These are phyloP conservation scores for Scophthalmus maximus DNA, from an alignment of 2,113 vertebrate genomes.

Conservation along the genomic window DNA sequence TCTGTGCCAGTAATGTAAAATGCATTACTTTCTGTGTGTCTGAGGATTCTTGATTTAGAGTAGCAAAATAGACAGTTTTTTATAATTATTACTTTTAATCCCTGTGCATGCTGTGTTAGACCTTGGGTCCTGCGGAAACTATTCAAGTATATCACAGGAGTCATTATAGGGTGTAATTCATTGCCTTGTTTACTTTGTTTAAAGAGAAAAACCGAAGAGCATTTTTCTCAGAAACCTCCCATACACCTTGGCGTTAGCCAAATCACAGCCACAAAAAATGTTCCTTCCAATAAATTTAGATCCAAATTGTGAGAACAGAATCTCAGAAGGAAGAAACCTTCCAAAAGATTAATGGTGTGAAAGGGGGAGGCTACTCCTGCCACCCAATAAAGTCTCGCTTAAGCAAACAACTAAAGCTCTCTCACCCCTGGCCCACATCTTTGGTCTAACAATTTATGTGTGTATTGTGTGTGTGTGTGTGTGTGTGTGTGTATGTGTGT, in stretches of 20 bases:
- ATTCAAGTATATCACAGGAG: conserved; percentile 40
- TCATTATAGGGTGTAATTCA: conserved; percentile 47
- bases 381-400: conserved; percentile 65
- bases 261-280: conserved; percentile 54
- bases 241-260: conserved; percentile 54
- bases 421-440: conserved; percentile 53
- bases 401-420: conserved; percentile 59
- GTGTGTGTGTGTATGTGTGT: conserved; percentile 4
- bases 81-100: conserved; percentile 42
- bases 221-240: conserved; percentile 44
- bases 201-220: conserved; percentile 24
- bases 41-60: conserved; percentile 50
- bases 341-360: conserved; percentile 70
- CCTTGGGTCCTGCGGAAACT: conserved; percentile 24
- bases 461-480: conserved; percentile 15
- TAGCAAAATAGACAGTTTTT: conserved; percentile 47
- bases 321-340: conserved; percentile 59
- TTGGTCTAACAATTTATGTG: conserved; percentile 28
- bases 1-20: conserved; percentile 61
- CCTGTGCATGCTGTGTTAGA: conserved; percentile 17
- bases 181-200: conserved; percentile 46
- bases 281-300: conserved; percentile 58
- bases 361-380: conserved; percentile 57
- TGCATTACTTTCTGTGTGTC: conserved; percentile 34
- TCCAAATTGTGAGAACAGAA: conserved; percentile 58